These are phyloP conservation scores for Ceratina japonica DNA, from an alignment of 1,140 invertebrate genomes.

Conservation along the genomic window DNA sequence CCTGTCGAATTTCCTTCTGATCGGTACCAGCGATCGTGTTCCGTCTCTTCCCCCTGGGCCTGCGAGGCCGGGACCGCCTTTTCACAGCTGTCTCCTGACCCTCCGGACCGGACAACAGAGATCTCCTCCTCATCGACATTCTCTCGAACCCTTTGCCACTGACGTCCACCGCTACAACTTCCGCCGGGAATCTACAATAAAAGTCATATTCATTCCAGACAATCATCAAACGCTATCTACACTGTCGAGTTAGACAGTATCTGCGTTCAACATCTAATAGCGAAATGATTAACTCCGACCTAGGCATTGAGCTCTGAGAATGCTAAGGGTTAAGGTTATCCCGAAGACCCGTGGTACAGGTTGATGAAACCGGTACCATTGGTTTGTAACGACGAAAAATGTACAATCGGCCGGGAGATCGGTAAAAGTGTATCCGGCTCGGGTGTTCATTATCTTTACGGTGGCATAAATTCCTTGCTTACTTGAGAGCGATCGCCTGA, in stretches of 20 bases:
- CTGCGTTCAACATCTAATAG: not conserved
- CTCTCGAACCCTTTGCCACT: conserved; percentile 91
- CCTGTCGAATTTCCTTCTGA: conserved; percentile 91
- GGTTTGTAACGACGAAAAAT: not conserved
- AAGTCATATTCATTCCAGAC: not conserved
- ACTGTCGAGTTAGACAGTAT: no score
- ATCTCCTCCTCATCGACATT: conserved; percentile 90
- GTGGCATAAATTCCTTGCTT: conserved; percentile 71
- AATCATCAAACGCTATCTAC: no score
- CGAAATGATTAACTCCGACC: not conserved
- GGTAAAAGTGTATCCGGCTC: not conserved
- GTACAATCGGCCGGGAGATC: not conserved
- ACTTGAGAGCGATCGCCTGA: conserved; percentile 89
- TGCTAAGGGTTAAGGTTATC: no score
- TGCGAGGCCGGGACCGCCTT: conserved; percentile 85
- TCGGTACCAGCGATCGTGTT: conserved; percentile 94
- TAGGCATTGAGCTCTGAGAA: no score
- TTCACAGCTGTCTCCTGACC: conserved; percentile 84
- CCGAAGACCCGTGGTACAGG: not conserved
- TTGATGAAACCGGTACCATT: not conserved
- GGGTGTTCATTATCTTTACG: conserved; percentile 40
- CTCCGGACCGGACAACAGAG: conserved; percentile 80
- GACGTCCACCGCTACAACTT: conserved; percentile 92
- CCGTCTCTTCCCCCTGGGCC: conserved; percentile 89
- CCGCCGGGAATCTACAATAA: conserved; percentile 87